Base-by-base conservation (phyloP, 2,797 vertebrate genomes). In the Enoplosus armatus region DNA sequence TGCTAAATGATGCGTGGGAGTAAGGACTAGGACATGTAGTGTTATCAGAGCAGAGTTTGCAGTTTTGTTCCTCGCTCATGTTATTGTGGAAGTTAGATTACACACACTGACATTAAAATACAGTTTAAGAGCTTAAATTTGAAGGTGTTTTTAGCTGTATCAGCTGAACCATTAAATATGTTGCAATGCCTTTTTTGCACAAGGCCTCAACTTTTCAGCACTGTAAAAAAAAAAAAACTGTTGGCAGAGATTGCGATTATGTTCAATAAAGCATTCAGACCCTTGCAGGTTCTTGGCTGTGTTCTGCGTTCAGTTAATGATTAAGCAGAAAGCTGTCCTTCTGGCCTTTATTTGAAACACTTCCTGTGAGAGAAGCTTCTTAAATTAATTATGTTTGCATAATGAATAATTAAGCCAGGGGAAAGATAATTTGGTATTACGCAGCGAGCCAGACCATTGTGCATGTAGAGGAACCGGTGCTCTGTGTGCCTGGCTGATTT, bases 311-410 rank as follows among this genome's bases (percentile, higher is more conserved):
- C 82, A 82, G 82, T 81, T 91, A 90, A 92, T 91, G 90, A 92
- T 92, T 88, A 92, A 84, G 84, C 81, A 84, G 80, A 92, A 91
- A 85, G 85, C 87, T 86, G 92, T 93, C 90, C 90, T 91, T 90
- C 77, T 93, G 91, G 92, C 92, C 90, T 94, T 93, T 92, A 92
- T 94, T 86, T 90, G 87, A 94, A 93, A 92, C 89, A 90, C 92
- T 91, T 94, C 93, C 91, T 94, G 86, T 80, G 92, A 94, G 93
- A 89, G 88, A 91, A 86, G 90, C 90, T 90, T 87, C 89, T 89
- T 94, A 92, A 94, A 94, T 94, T 94, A 94, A 95, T 95, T 94
- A 93, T 93, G 92, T 95, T 95, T 93, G 92, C 88, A 87, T 94
- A 93, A 94, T 95, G 92, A 94, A 94, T 95, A 94, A 94, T 95